These are phyloP conservation scores for Asteroscopus sphinx DNA, from an alignment of 2,888 invertebrate species.

Conservation along the genomic window DNA sequence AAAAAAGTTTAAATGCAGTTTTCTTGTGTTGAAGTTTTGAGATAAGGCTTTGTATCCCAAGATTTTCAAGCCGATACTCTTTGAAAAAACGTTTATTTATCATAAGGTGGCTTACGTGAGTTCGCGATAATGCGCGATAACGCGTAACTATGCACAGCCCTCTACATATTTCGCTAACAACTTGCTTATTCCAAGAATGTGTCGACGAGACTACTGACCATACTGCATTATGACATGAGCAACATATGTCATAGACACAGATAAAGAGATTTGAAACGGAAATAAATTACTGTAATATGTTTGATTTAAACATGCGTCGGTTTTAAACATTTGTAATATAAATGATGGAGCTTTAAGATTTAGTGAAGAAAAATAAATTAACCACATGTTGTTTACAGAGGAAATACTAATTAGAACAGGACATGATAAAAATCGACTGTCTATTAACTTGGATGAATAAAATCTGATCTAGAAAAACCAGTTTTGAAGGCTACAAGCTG, in stretches of 20 bases:
- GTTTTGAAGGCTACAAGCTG: constrained; percentile 26
- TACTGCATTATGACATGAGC: constrained; percentile 22
- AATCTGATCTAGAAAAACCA: constrained; percentile 42
- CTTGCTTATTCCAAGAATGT: constrained; percentile 24
- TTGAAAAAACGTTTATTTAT: constrained; percentile 34
- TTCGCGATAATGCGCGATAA: constrained; percentile 44
- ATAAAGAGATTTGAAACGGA: constrained; percentile 31
- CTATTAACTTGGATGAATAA: constrained; percentile 33
- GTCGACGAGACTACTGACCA: constrained; percentile 36
- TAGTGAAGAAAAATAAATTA: constrained; percentile 10
- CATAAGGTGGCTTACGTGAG: constrained; percentile 26
- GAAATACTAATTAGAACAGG: constrained; percentile 40
- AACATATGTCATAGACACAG: constrained; percentile 44
- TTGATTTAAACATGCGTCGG: constrained; percentile 21
- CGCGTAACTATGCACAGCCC: constrained; percentile 24
- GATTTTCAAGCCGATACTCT: constrained; percentile 34
- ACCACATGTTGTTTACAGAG: constrained; percentile 20
- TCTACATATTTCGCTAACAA: constrained; percentile 24
- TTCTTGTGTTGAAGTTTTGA: constrained; percentile 28
- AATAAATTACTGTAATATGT: constrained; percentile 33
- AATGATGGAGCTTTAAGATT: constrained; percentile 17
- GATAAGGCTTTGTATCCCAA: constrained; percentile 31
- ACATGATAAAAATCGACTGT: constrained; percentile 39
- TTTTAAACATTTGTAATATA: constrained; percentile 13
- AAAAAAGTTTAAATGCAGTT: constrained; percentile 12